A percentile compares a stretch with the other conserved stretches of the same genome.
Conservation (phyloP, 2,888 invertebrate genomes). For the Yponomeuta sedellus region DNA sequence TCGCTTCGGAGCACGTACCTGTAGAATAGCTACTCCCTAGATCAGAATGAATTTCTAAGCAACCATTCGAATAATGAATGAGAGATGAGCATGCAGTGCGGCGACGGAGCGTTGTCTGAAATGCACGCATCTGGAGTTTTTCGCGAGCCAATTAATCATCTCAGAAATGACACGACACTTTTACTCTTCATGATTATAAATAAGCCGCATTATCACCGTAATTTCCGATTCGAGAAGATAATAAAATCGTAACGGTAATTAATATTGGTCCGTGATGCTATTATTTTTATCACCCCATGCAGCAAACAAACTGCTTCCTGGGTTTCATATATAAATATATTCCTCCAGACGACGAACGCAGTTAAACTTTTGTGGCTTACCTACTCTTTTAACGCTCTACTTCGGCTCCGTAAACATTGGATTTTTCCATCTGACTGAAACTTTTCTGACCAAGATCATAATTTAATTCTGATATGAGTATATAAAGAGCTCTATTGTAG, state of each 20-base stretch:
- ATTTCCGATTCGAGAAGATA: neutral
- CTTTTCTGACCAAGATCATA: no score
- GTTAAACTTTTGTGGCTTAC: constrained; percentile 28
- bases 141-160: neutral
- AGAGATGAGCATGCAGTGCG: constrained; percentile 6
- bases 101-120: neutral
- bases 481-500: no score
- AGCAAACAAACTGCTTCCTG: constrained; percentile 44
- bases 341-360: constrained; percentile 21
- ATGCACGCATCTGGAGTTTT: neutral
- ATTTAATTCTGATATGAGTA: no score
- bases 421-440: no score
- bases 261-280: constrained; percentile 7
- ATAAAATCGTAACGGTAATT: neutral
- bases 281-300: constrained; percentile 36
- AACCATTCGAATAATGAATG: constrained; percentile 15
- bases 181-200: neutral
- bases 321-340: constrained; percentile 29
- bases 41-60: constrained; percentile 7
- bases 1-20: no score
- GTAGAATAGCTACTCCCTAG: neutral
- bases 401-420: neutral
- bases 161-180: neutral
- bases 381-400: constrained; percentile 11
- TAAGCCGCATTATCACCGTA: neutral